A percentile compares a stretch with the other conserved stretches of the same genome.
These are phyloP conservation scores for Sminthurides bifidus DNA, from an alignment of 1,140 invertebrate species.

Conservation along the genomic window DNA sequence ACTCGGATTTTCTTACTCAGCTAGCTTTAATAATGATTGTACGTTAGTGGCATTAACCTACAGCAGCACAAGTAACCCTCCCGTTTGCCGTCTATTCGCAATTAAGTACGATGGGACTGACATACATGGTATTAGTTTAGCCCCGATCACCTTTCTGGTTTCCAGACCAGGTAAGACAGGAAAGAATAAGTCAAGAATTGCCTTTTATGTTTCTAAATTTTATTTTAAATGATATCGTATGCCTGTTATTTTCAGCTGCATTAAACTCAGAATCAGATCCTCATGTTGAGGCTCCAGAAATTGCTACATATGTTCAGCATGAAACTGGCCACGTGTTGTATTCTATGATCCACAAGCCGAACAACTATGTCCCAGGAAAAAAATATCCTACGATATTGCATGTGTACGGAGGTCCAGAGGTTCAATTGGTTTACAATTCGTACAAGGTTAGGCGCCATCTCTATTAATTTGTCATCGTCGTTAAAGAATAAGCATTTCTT, in stretches of 20 bases:
- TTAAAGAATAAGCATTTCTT: background rate
- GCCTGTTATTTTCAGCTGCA: background rate
- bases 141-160: slow-evolving; percentile 52
- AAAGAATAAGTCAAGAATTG: background rate
- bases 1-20: slow-evolving; percentile 28
- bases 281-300: slow-evolving; percentile 53
- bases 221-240: background rate
- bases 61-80: slow-evolving; percentile 71
- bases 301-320: slow-evolving; percentile 55
- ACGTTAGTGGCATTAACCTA: slow-evolving; percentile 75
- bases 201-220: background rate
- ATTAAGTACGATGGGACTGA: slow-evolving; percentile 51
- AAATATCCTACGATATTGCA: slow-evolving; percentile 91
- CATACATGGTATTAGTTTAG: slow-evolving; percentile 48
- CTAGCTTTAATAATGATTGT: slow-evolving; percentile 48
- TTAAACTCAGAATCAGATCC: slow-evolving; percentile 40
- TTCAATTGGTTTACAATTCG: slow-evolving; percentile 91
- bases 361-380: slow-evolving; percentile 56
- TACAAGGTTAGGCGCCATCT: slow-evolving; percentile 89
- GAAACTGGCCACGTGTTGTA: slow-evolving; percentile 63
- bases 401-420: slow-evolving; percentile 95
- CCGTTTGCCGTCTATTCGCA: slow-evolving; percentile 63
- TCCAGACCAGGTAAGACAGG: slow-evolving; percentile 44
- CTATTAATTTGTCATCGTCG: too few relatives aligned
- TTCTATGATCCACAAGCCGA: slow-evolving; percentile 84